Percentiles rank a stretch among this genome's conserved stretches.
These are phyloP conservation scores for Urocolius indicus DNA, from an alignment of 2,113 vertebrate species.

Conservation along the genomic window DNA sequence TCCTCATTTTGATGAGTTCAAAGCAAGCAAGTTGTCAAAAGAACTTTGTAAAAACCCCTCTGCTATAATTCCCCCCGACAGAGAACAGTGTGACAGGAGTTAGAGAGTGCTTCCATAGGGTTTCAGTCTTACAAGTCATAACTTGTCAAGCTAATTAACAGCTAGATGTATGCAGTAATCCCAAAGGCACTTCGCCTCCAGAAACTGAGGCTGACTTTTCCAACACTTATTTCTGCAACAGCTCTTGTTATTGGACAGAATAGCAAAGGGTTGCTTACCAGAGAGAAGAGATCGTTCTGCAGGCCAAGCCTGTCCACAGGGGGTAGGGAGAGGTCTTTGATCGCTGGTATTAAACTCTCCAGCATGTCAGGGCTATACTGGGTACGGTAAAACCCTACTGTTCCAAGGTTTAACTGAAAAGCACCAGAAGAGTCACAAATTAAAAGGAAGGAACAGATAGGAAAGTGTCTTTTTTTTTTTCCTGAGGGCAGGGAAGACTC, in stretches of 20 bases:
- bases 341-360: slow-evolving; percentile 89
- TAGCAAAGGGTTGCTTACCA: slow-evolving; percentile 79
- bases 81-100: not conserved
- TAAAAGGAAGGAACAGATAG: not conserved
- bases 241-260: not conserved
- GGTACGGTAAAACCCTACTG: slow-evolving; percentile 96
- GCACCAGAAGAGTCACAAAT: not conserved
- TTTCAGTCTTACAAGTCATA: not conserved
- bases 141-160: not conserved
- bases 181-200: slow-evolving; percentile 19
- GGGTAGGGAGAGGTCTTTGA: slow-evolving; percentile 90
- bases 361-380: slow-evolving; percentile 94
- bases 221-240: not conserved
- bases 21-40: not conserved
- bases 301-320: slow-evolving; percentile 95
- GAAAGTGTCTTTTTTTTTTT: not conserved
- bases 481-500: not conserved
- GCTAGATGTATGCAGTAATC: not conserved
- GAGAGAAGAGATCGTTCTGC: slow-evolving; percentile 97
- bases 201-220: not conserved
- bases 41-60: not conserved
- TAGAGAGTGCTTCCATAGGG: not conserved
- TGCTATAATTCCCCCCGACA: not conserved
- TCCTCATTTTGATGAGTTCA: not conserved
- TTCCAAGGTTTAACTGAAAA: slow-evolving; percentile 94